phyloP scores from a whole-genome alignment of 2,797 vertebrate species.

The Otolemur crassicaudatus region DNA sequence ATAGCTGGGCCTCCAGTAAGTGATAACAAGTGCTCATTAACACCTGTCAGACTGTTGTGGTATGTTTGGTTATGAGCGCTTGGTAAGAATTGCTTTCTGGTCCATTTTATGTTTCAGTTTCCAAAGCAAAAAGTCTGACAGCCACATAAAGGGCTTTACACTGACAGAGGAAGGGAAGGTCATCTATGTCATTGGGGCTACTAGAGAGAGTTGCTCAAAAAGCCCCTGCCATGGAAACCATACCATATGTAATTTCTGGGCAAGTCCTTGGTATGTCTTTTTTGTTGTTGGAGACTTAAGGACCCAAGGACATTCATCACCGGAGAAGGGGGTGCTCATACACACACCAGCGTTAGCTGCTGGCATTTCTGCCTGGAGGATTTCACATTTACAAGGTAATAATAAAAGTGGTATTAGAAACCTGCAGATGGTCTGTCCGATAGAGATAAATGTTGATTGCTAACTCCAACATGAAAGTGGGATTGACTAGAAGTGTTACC shows the following conservation, averaged over 20 bases:
- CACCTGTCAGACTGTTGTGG: neutral
- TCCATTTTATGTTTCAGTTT: neutral
- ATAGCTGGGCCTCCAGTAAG: neutral
- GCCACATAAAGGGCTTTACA: neutral
- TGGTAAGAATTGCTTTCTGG: neutral
- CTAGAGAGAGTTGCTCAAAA: neutral
- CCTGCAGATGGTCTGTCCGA: slow-evolving; percentile 54
- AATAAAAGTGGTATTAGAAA: slow-evolving; percentile 64
- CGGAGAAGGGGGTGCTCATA: neutral
- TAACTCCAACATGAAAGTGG: neutral
- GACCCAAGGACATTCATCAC: neutral
- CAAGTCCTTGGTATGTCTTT: fast-evolving
- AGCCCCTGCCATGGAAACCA: neutral
- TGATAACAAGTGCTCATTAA: neutral
- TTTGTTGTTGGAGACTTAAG: fast-evolving
- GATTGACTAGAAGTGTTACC: slow-evolving; percentile 59
- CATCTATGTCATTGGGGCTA: neutral
- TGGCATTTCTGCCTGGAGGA: slow-evolving; percentile 62
- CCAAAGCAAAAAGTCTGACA: neutral
- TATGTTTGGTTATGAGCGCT: neutral
- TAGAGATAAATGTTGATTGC: slow-evolving; percentile 71
- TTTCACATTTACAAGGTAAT: slow-evolving; percentile 65
- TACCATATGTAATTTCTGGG: neutral
- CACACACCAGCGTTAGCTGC: neutral
- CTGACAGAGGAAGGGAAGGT: neutral